Conservation (phyloP, 2,888 invertebrate species). For the Bibio marci region DNA sequence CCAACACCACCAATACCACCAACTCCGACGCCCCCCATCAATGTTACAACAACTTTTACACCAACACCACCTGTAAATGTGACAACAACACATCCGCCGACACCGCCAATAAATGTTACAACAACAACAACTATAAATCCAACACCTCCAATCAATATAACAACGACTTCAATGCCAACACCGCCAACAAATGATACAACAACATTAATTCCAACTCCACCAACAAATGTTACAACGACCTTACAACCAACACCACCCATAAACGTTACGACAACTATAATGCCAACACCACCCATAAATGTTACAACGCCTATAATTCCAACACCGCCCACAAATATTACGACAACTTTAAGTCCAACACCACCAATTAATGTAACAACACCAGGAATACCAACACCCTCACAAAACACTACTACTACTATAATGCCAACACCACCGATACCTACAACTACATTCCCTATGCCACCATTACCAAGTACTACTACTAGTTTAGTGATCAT, state of each 20-base stretch:
- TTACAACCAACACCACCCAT: conserved; percentile 1
- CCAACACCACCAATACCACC: conserved; percentile 2
- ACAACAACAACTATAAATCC: conserved; percentile 1
- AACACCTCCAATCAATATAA: not conserved
- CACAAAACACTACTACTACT: not conserved
- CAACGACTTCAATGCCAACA: not conserved
- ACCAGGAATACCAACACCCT: not conserved
- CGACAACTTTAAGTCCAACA: not conserved
- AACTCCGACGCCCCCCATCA: not conserved
- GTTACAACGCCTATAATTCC: not conserved
- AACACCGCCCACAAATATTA: not conserved
- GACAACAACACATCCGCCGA: not conserved
- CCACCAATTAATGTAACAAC: not conserved
- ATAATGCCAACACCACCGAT: not conserved
- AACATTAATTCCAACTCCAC: not conserved
- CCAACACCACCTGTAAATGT: not conserved
- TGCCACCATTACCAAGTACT: not conserved
- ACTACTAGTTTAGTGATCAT: not conserved
- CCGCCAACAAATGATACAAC: conserved; percentile 5
- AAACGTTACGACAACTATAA: conserved; percentile 1
- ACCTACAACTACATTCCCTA: conserved; percentile 5
- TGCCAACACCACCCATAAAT: not conserved
- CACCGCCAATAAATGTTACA: not conserved
- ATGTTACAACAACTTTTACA: not conserved
- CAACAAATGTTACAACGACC: not conserved